These are phyloP conservation scores for Calliphora vomitoria DNA, from an alignment of 2,888 invertebrate genomes.

Conservation along the genomic window DNA sequence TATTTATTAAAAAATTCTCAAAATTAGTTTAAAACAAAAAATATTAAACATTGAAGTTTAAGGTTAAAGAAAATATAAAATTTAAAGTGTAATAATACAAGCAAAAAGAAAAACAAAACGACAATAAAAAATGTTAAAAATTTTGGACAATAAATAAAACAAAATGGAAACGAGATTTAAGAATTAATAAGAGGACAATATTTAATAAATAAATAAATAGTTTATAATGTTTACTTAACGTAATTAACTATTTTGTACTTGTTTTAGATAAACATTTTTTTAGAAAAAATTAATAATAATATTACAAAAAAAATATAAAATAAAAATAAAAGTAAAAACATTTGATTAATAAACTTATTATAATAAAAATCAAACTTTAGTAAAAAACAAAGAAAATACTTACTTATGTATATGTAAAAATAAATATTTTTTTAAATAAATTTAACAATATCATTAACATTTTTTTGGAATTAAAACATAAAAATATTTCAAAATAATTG, in stretches of 20 bases:
- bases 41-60: conserved; percentile 45
- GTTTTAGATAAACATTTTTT: conserved; percentile 72
- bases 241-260: conserved; percentile 72
- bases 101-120: conserved; percentile 8
- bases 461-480: neutral
- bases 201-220: conserved; percentile 42
- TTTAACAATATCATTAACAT: conserved; percentile 15
- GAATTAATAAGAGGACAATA: conserved; percentile 34
- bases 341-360: conserved; percentile 3
- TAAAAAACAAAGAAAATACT: conserved; percentile 21
- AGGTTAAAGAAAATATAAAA: conserved; percentile 17
- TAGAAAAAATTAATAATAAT: conserved; percentile 28
- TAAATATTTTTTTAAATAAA: conserved; percentile 47
- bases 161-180: conserved; percentile 26
- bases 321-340: too few species aligned
- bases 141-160: conserved; percentile 60
- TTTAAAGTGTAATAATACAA: neutral
- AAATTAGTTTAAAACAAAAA: conserved; percentile 57
- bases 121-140: conserved; percentile 54
- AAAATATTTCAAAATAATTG: conserved; percentile 6
- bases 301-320: conserved; percentile 24
- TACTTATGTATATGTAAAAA: conserved; percentile 19
- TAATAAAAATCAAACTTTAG: conserved; percentile 1
- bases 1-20: conserved; percentile 13
- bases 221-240: conserved; percentile 61